These are phyloP conservation scores for Solenopsis invicta DNA, from an alignment of 1,140 invertebrate species.

Conservation along the genomic window DNA sequence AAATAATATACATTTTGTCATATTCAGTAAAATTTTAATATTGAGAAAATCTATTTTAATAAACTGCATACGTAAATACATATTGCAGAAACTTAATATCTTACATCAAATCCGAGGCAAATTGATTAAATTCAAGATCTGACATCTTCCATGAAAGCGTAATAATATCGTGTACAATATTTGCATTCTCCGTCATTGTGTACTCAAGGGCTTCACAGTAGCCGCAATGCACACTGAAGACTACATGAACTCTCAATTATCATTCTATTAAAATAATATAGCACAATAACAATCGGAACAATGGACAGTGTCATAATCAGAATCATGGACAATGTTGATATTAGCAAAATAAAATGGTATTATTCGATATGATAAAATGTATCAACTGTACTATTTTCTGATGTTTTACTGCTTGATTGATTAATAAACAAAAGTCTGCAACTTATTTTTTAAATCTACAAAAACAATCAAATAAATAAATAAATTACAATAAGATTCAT, in stretches of 20 bases:
- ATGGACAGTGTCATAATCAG: neutral
- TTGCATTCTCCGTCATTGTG: slow-evolving; percentile 33
- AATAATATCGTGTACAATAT: slow-evolving; percentile 19
- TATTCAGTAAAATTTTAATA: neutral
- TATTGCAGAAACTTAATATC: neutral
- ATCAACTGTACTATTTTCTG: neutral
- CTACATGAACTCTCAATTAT: slow-evolving; percentile 19
- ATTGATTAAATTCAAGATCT: slow-evolving; percentile 37
- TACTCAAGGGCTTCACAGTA: neutral
- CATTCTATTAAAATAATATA: slow-evolving; percentile 32
- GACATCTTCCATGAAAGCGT: neutral
- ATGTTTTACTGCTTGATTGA: neutral
- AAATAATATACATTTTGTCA: slow-evolving; percentile 1
- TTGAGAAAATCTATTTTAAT: neutral
- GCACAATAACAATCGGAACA: slow-evolving; percentile 6
- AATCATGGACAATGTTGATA: neutral
- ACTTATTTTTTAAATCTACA: neutral
- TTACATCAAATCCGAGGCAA: neutral
- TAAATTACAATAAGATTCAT: neutral
- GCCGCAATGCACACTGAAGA: neutral
- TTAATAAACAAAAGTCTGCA: neutral
- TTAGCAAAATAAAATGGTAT: slow-evolving; percentile 5
- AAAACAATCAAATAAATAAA: neutral
- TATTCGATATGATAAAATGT: neutral
- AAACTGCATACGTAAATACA: neutral